Percentiles rank a stretch among this genome's conserved stretches.
Evolutionary conservation across 2,888 invertebrate genomes (phyloP).

Genomic region (Phortica magna): DNA sequence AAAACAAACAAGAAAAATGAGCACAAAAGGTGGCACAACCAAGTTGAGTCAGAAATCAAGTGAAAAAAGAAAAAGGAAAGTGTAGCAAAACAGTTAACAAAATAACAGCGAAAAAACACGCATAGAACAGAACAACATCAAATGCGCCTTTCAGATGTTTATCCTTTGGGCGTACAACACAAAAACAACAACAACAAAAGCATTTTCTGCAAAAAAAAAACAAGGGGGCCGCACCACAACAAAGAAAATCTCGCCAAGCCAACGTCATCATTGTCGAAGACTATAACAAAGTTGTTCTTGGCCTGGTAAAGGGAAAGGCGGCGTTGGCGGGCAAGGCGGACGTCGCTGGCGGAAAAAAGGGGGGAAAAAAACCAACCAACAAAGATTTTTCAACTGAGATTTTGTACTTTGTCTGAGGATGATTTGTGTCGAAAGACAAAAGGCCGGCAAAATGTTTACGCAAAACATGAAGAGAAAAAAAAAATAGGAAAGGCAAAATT

Average conservation of each 20-base stretch:
- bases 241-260: conserved; percentile 3
- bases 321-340: background rate
- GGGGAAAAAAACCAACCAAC: background rate
- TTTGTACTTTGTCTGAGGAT: conserved; percentile 17
- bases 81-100: conserved; percentile 10
- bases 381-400: conserved; percentile 28
- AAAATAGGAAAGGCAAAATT: background rate
- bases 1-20: background rate
- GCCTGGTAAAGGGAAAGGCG: background rate
- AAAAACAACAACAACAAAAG: conserved; percentile 22
- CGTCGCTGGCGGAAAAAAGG: background rate
- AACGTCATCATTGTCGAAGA: background rate
- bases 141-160: conserved; percentile 36
- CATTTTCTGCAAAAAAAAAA: conserved; percentile 39
- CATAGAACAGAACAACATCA: conserved; percentile 41
- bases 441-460: conserved; percentile 23
- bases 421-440: conserved; percentile 32
- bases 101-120: conserved; percentile 30
- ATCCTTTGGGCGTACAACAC: conserved; percentile 23
- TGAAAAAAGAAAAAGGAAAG: background rate
- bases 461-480: conserved; percentile 34
- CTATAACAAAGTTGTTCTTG: background rate
- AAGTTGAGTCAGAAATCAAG: conserved; percentile 11
- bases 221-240: conserved; percentile 35
- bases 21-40: conserved; percentile 1